phyloP scores from a whole-genome alignment of 53 echinoderm and acorn worm genomes.

The Patiria pectinifera region DNA sequence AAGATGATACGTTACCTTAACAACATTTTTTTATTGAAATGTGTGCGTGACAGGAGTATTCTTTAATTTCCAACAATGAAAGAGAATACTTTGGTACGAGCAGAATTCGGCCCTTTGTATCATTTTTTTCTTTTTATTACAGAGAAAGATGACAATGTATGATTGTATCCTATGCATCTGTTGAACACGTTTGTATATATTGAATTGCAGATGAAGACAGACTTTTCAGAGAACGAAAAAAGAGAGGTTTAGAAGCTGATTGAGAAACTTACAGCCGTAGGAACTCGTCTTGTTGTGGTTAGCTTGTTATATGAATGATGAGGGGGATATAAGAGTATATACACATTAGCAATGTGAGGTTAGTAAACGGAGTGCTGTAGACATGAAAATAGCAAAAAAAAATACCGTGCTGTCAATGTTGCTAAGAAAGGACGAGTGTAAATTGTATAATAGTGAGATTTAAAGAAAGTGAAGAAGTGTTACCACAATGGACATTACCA shows the following conservation, averaged over 20 bases:
- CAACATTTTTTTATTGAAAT: too few relatives aligned
- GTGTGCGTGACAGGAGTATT: too few relatives aligned
- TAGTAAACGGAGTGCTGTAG: neutral
- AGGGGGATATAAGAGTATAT: slow-evolving; percentile 49
- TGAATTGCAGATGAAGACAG: neutral
- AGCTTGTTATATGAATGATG: slow-evolving; percentile 31
- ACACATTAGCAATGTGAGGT: slow-evolving; percentile 50
- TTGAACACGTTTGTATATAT: neutral
- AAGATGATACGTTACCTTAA: too few relatives aligned
- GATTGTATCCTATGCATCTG: too few relatives aligned
- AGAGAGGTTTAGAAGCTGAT: slow-evolving; percentile 12
- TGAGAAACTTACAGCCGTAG: slow-evolving; percentile 53
- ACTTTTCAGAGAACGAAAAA: slow-evolving; percentile 1
- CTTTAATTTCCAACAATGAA: too few relatives aligned
- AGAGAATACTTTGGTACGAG: too few relatives aligned
- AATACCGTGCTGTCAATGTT: neutral
- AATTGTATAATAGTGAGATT: neutral
- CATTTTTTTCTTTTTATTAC: too few relatives aligned
- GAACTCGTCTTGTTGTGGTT: slow-evolving; percentile 37
- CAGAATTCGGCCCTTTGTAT: too few relatives aligned
- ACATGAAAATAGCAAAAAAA: neutral
- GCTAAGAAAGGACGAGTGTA: neutral
- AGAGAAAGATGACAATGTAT: too few relatives aligned
- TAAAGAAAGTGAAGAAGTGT: neutral
- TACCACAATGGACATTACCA: neutral